These are phyloP conservation scores for Erebia epiphron DNA, from an alignment of 2,888 invertebrate genomes.

Conservation along the genomic window DNA sequence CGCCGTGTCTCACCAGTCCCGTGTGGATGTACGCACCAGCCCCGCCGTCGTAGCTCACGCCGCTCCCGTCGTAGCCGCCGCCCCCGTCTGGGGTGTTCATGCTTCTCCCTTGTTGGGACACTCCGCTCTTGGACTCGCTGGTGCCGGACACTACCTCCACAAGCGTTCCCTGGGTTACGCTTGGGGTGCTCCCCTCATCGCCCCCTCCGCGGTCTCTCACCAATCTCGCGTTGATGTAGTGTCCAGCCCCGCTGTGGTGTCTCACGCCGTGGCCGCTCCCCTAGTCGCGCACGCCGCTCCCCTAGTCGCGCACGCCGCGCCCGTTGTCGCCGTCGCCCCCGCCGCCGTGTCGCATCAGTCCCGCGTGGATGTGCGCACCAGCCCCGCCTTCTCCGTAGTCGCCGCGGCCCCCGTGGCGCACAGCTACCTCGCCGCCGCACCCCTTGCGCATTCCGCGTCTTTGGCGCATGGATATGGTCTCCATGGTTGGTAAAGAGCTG, in stretches of 20 bases:
- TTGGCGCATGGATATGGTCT: slow-evolving; percentile 46
- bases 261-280: slow-evolving; percentile 50
- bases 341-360: slow-evolving; percentile 65
- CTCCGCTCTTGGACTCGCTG: slow-evolving; percentile 35
- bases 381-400: slow-evolving; percentile 53
- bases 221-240: slow-evolving; percentile 73
- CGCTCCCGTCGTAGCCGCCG: slow-evolving; percentile 48
- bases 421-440: slow-evolving; percentile 52
- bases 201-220: slow-evolving; percentile 75
- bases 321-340: slow-evolving; percentile 40
- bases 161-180: slow-evolving; percentile 50
- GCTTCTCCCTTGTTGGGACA: slow-evolving; percentile 34
- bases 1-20: slow-evolving; percentile 60
- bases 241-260: slow-evolving; percentile 46
- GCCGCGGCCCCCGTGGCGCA: slow-evolving; percentile 50
- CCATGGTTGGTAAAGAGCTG: slow-evolving; percentile 70
- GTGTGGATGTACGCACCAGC: slow-evolving; percentile 58
- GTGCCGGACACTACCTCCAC: slow-evolving; percentile 47
- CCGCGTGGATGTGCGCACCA: slow-evolving; percentile 59
- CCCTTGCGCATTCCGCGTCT: slow-evolving; percentile 59
- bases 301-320: slow-evolving; percentile 48
- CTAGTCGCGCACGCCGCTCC: slow-evolving; percentile 49
- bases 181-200: slow-evolving; percentile 55
- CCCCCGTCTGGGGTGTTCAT: slow-evolving; percentile 31
- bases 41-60: slow-evolving; percentile 45